Base-by-base conservation (phyloP, 2,113 vertebrate genomes). In the Ictalurus punctatus region DNA sequence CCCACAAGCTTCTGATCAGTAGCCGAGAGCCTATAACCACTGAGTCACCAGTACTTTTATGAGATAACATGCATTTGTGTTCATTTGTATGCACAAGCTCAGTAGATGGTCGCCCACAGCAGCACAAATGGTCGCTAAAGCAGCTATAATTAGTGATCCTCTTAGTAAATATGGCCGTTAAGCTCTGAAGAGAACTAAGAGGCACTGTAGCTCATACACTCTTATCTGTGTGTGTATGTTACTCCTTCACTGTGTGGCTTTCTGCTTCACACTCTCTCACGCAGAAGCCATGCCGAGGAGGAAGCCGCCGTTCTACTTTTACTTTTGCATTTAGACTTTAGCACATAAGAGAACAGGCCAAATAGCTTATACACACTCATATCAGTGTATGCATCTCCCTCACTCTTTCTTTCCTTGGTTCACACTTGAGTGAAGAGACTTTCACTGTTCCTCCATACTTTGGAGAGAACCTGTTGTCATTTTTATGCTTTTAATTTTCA, bases 271-370 rank as follows among this genome's bases (percentile, higher is more conserved):
- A 3, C 37, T 63, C 58, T 52, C 48, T 52, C 48, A 52, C 8
- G 0, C 30, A 13, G 30, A 63, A 7, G 34, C 34, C 81, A 8
- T 17, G 23, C 19, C 0, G 4, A 34, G 9, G 54, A 59, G 30
- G 19, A 82, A 82, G 80, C 10, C 21, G 19, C 30, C 1, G 30
- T 12, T 59, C 80, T 59, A 2, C 56, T 82, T 58, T 82, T 9
- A 82, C n/a, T 48, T 48, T 48, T n/a, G 34, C 69, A 83, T 84
- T 85, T 71, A 73, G 37, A 83, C 25, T 34, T 59, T 37, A 92
- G 76, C 78, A 84, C 84, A 88, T 90, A 92, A 91, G 87, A 87
- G 88, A 84, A 86, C 40, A 92, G 85, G 79, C 67, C 19, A 44
- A 90, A 83, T 56, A 87, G 52, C 82, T 71, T 81, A 74, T 52